Conservation (phyloP, 2,113 vertebrate species). For the Phrynosoma blainvillii region DNA sequence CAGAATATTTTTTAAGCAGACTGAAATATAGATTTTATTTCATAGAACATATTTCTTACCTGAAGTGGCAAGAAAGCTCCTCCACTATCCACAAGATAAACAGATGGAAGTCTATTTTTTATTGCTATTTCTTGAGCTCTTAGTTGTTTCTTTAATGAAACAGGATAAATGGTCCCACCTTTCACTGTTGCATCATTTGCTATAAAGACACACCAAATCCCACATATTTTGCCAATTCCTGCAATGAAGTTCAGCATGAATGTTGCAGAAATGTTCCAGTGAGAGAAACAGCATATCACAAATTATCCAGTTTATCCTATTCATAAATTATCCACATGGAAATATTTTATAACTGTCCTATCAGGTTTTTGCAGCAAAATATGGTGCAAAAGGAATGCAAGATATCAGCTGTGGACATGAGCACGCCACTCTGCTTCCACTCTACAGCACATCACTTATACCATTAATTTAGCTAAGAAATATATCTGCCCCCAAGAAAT, state of each 20-base stretch:
- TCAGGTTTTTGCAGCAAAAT: too few relatives aligned
- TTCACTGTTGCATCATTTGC: constrained; percentile 88
- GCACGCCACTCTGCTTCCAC: too few relatives aligned
- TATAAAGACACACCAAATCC: constrained; percentile 84
- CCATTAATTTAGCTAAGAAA: not conserved
- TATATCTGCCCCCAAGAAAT: not conserved
- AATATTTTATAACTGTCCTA: not conserved
- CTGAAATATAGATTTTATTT: accelerated
- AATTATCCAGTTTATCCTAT: not conserved
- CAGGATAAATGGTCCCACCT: constrained; percentile 84
- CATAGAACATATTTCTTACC: constrained; percentile 62
- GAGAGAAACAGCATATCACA: not conserved
- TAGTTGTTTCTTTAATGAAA: constrained; percentile 87
- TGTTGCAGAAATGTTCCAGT: not conserved
- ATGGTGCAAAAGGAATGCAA: too few relatives aligned
- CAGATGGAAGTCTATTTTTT: constrained; percentile 82
- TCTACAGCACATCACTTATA: not conserved
- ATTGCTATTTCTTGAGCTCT: constrained; percentile 84
- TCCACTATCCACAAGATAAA: constrained; percentile 85
- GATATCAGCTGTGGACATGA: not conserved
- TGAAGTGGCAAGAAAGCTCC: constrained; percentile 88
- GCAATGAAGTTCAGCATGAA: not conserved
- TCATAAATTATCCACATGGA: not conserved
- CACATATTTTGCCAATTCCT: constrained; percentile 85
- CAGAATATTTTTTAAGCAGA: not conserved